A percentile compares a stretch with the other conserved stretches of the same genome.
These are phyloP conservation scores for Heterotilapia buettikoferi DNA, from an alignment of 2,113 vertebrate species.

Conservation along the genomic window DNA sequence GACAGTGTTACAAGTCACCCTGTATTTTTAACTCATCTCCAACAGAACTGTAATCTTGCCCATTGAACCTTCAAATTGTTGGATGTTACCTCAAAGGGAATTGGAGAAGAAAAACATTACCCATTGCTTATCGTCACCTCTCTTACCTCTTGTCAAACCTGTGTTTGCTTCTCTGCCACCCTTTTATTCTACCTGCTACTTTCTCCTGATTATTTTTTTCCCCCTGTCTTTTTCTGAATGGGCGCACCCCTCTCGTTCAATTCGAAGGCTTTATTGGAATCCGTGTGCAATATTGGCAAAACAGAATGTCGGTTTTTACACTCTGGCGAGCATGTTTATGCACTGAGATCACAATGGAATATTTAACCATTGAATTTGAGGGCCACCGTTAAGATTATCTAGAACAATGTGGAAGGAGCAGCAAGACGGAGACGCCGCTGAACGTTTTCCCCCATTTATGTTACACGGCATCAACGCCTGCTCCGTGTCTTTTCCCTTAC, in stretches of 20 bases:
- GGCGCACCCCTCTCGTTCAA: neutral
- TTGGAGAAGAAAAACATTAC: constrained; percentile 52
- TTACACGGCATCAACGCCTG: constrained; percentile 8
- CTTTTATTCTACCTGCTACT: constrained; percentile 32
- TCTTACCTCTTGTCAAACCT: constrained; percentile 46
- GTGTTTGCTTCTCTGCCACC: constrained; percentile 20
- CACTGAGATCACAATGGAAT: neutral
- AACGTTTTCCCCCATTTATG: neutral
- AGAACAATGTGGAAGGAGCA: neutral
- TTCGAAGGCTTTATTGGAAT: constrained; percentile 6
- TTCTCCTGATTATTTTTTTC: constrained; percentile 19
- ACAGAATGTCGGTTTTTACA: neutral
- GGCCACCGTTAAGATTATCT: neutral
- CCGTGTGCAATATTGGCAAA: neutral
- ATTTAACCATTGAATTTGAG: neutral
- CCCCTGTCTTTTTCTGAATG: constrained; percentile 13
- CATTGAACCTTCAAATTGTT: constrained; percentile 68
- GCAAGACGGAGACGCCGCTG: neutral
- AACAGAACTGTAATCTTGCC: constrained; percentile 57
- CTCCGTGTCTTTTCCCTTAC: neutral
- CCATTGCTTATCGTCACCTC: constrained; percentile 39
- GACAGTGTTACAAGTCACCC: constrained; percentile 50
- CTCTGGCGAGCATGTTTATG: neutral
- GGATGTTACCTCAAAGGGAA: constrained; percentile 61
- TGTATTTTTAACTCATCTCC: constrained; percentile 63